These are phyloP conservation scores for Notolepis coatsorum DNA, from an alignment of 2,797 vertebrate species.

Conservation along the genomic window DNA sequence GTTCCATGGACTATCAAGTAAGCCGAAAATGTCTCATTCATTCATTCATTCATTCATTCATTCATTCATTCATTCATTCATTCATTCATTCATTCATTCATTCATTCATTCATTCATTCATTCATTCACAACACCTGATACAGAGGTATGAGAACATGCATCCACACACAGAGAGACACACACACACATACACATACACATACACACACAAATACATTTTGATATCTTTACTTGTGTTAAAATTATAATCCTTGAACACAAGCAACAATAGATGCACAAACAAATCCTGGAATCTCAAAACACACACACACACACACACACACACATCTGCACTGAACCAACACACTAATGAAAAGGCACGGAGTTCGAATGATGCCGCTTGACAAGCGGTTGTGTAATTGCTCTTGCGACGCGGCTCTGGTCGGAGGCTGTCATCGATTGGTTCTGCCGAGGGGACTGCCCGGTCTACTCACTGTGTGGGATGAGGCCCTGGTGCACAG, in stretches of 20 bases:
- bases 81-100: too few relatives aligned
- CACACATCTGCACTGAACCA: conserved; percentile 7
- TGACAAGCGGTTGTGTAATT: conserved; percentile 76
- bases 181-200: not conserved
- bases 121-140: conserved; percentile 1
- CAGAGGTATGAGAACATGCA: not conserved
- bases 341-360: conserved; percentile 72
- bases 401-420: conserved; percentile 68
- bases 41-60: too few relatives aligned
- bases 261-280: too few relatives aligned
- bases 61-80: too few relatives aligned
- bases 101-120: too few relatives aligned
- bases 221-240: not conserved
- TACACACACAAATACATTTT: not conserved
- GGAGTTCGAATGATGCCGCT: conserved; percentile 54
- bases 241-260: not conserved
- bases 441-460: conserved; percentile 51
- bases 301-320: conserved; percentile 22
- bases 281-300: too few relatives aligned
- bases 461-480: conserved; percentile 65
- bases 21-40: too few relatives aligned
- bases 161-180: not conserved
- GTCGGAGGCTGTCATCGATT: conserved; percentile 70
- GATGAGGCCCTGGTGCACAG: conserved; percentile 45
- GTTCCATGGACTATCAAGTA: too few relatives aligned